Percentiles rank a stretch among this genome's conserved stretches.
phyloP scores from a whole-genome alignment of 2,888 invertebrate species.

The Cryptus viduatorius region DNA sequence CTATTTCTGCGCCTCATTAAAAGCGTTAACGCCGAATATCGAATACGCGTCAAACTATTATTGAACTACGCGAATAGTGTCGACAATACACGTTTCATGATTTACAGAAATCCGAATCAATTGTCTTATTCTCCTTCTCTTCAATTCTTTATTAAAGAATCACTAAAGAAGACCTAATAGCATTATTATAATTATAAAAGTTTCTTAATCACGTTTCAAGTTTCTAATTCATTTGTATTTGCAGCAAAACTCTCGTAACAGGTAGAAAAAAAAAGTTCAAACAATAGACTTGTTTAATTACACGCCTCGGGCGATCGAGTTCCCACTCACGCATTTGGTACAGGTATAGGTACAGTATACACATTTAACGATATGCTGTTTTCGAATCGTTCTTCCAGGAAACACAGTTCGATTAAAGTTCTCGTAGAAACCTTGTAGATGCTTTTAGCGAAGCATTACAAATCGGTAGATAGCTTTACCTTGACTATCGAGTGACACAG shows the following conservation, averaged over 20 bases:
- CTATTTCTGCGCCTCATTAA: no score
- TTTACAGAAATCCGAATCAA: no score
- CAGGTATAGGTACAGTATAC: background rate
- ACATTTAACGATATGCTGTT: conserved; percentile 13
- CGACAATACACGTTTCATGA: no score
- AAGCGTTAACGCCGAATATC: no score
- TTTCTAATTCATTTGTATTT: background rate
- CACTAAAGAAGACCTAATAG: no score
- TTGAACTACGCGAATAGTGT: no score
- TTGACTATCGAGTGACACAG: background rate
- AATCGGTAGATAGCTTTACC: conserved; percentile 52
- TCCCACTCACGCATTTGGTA: conserved; percentile 5
- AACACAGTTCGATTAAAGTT: conserved; percentile 38
- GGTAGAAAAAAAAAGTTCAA: background rate
- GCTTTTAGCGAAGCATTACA: conserved; percentile 63
- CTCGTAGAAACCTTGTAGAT: conserved; percentile 58
- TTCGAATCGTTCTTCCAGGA: background rate
- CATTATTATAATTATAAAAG: no score
- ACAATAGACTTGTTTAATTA: conserved; percentile 38
- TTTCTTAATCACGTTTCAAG: background rate
- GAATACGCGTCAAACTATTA: no score
- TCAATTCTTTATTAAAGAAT: no score
- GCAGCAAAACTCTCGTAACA: conserved; percentile 6
- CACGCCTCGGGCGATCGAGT: conserved; percentile 11
- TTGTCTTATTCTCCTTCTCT: no score